Base-by-base conservation (phyloP, 2,113 vertebrate species). In the Aegithalos caudatus region DNA sequence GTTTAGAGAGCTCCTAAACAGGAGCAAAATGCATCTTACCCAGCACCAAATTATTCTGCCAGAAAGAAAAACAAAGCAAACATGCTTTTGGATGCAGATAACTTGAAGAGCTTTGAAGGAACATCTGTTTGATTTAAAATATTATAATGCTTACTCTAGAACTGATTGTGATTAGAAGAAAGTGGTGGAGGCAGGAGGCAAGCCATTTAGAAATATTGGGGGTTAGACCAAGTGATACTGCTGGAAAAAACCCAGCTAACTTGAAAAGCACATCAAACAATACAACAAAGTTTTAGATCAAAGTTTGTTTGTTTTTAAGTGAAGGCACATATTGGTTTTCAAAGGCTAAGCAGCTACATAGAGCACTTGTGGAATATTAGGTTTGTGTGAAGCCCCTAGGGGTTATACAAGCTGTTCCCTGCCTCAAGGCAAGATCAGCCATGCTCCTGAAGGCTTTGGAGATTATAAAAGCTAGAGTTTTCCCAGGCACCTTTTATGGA, bases 41-140 rank as follows among this genome's bases (percentile, higher is more conserved):
- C 20, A 53, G 53, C 25, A 65, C 20, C 29, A 69, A 76, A 88
- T 37, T 7, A 79, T 53, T 56, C n/a, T 45, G 37, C 31, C 25
- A 88, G 72, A 74, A 87, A 89, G 47, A 62, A 86, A 77, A 90
- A 62, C 51, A 93, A 80, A 86, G 2, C 58, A 90, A 87, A 35
- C 33, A 47, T 23, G n/a, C 38, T 81, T 86, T 90, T 86, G 72
- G 29, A 90, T 83, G 54, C 40, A 71, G 37, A 57, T 53, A 90
- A 79, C 64, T 92, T 62, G 42, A 69, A 92, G 42, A 88, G 4
- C 27, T 86, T 65, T 70, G 51, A 12, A 80, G 8, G 24, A 83
- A 90, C 80, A 81, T 83, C 74, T 92, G 71, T 88, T 86, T 94
- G 47, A 86, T 66, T 71, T 60, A 70, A 95, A 94, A 58, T 24